Conservation (phyloP, 2,888 invertebrate genomes). For the Lacanobia wlatinum region DNA sequence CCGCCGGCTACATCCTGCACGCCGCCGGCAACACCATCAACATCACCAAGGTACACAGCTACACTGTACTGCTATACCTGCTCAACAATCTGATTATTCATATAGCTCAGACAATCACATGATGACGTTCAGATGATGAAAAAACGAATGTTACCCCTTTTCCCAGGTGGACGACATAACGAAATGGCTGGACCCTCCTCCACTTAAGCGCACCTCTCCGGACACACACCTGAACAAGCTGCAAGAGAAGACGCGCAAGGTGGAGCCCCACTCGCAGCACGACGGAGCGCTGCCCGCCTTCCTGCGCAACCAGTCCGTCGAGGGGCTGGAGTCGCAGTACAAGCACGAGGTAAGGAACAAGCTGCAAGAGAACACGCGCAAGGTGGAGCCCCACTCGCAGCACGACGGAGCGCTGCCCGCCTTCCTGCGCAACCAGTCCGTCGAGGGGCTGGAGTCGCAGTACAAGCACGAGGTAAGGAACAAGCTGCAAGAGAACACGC, state of each 20-base stretch:
- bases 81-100: no score
- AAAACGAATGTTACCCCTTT: neutral
- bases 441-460: constrained; percentile 81
- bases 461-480: constrained; percentile 69
- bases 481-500: constrained; percentile 67
- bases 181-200: constrained; percentile 84
- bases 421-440: constrained; percentile 87
- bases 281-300: constrained; percentile 76
- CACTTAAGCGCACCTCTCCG: constrained; percentile 79
- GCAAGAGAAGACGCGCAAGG: constrained; percentile 68
- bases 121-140: no score
- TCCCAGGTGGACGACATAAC: constrained; percentile 86
- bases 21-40: constrained; percentile 78
- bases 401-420: constrained; percentile 71
- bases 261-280: constrained; percentile 59
- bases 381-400: constrained; percentile 62
- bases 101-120: no score
- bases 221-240: constrained; percentile 76
- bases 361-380: constrained; percentile 67
- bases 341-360: constrained; percentile 69
- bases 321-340: constrained; percentile 80
- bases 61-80: no score
- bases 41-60: constrained; percentile 78
- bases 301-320: constrained; percentile 87
- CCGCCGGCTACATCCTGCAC: constrained; percentile 84